Evolutionary conservation across 2,888 invertebrate species (phyloP), one percentile per base, ranked within the genome.

Genomic region (Drosophila dives): DNA sequence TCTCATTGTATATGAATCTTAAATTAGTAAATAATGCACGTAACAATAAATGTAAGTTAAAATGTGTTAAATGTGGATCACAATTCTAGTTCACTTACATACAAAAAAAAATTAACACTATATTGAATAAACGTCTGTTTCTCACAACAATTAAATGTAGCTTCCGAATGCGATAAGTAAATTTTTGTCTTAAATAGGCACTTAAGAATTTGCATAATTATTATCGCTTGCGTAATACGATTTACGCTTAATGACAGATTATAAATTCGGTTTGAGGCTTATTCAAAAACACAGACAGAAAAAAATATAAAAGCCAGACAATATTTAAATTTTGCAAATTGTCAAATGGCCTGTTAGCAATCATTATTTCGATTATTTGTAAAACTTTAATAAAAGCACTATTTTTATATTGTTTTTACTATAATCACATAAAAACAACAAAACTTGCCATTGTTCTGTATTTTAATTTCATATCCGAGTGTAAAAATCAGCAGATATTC

Each of bases 351-450:
- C 59, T 51, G 29, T 61, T 11, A 42, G 11, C 5, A n/a, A 42
- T 42, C 23, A 55, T 80, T 5, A 32, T 50, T 70, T 32, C 49
- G 54, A 55, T 42, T 66, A 58, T 64, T 60, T 70, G 53, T 60
- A 34, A 61, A 69, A 51, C 67, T 62, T 15, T 17, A 64, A 54
- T 61, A 56, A 67, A 80, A 64, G 63, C 56, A 67, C 33, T 29
- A 12, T 32, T 61, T 71, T 58, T 59, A 54, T 61, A 69, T 78
- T 53, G 12, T 29, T 56, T 71, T 58, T 61, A 61, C 58, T 72
- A 53, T 63, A 55, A 72, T 72, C 81, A 81, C 78, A 72, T 84
- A 71, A 12, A 12, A 20, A 36, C 23, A 71, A 55, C 26, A 11
- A n/a, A 45, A 55, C 61, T n/a, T 45, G 7, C 53, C 53, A 34